phyloP scores from a whole-genome alignment of 2,797 vertebrate genomes.

The Kryptolebias ocellatus region DNA sequence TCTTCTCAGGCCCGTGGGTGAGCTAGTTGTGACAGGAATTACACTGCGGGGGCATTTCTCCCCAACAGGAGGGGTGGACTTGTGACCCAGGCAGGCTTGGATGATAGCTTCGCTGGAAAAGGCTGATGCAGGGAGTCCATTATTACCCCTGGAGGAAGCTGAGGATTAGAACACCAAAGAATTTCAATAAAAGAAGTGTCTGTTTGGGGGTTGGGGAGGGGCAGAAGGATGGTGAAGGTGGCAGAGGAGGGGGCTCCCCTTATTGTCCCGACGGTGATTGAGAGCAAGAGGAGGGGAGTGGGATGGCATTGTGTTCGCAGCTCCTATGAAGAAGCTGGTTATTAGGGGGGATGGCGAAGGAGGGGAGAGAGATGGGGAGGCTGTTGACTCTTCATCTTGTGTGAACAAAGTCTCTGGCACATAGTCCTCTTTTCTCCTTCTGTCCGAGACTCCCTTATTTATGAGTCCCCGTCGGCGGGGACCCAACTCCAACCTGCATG shows the following conservation, averaged over 20 bases:
- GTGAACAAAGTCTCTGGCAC: slow-evolving; percentile 85
- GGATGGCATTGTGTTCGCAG: slow-evolving; percentile 81
- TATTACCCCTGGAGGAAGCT: slow-evolving; percentile 87
- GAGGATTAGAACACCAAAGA: slow-evolving; percentile 90
- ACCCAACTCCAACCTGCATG: slow-evolving; percentile 79
- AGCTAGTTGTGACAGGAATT: slow-evolving; percentile 52
- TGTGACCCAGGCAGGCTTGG: slow-evolving; percentile 79
- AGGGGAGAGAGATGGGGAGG: slow-evolving; percentile 76
- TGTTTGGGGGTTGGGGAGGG: slow-evolving; percentile 80
- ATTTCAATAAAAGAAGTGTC: slow-evolving; percentile 90
- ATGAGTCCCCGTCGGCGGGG: slow-evolving; percentile 74
- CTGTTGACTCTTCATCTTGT: slow-evolving; percentile 90
- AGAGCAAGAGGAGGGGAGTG: slow-evolving; percentile 83
- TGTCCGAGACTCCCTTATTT: slow-evolving; percentile 79
- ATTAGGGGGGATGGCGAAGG: slow-evolving; percentile 81
- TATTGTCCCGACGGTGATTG: slow-evolving; percentile 84
- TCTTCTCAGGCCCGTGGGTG: slow-evolving; percentile 23
- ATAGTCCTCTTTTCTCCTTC: slow-evolving; percentile 75
- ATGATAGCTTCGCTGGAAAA: slow-evolving; percentile 83
- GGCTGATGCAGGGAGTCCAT: slow-evolving; percentile 85
- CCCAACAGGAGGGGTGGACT: slow-evolving; percentile 66
- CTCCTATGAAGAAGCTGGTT: slow-evolving; percentile 84
- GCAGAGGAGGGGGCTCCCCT: slow-evolving; percentile 56
- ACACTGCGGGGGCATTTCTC: slow-evolving; percentile 36
- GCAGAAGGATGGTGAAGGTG: slow-evolving; percentile 62